phyloP scores from a whole-genome alignment of 2,797 vertebrate species.

The Spondyliosoma cantharus region DNA sequence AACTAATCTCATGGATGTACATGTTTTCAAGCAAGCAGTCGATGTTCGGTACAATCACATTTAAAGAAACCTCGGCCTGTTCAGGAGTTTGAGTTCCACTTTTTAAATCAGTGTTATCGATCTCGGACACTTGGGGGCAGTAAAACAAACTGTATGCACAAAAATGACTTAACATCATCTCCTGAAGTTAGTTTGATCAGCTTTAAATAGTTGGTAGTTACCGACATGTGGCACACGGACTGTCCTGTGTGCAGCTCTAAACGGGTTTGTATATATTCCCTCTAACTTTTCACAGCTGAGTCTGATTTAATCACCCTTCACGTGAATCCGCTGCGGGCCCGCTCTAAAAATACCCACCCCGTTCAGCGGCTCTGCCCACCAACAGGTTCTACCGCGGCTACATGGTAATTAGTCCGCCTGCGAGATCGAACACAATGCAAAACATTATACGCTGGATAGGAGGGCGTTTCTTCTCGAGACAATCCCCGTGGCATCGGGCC shows the following conservation, averaged over 20 bases:
- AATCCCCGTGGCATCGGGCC: constrained; percentile 42
- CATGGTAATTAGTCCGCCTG: constrained; percentile 56
- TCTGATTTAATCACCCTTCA: constrained; percentile 58
- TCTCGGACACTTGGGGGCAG: not conserved
- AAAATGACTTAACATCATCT: not conserved
- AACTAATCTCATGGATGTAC: not conserved
- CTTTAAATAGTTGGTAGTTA: not conserved
- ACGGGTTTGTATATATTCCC: not conserved
- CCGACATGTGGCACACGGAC: not conserved
- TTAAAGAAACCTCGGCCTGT: too few relatives aligned
- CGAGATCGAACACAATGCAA: constrained; percentile 18
- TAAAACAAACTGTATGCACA: not conserved
- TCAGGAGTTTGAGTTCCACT: not conserved
- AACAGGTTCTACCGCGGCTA: constrained; percentile 30
- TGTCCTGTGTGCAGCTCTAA: constrained; percentile 6
- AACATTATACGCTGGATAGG: constrained; percentile 24
- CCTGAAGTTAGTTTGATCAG: not conserved
- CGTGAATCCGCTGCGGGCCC: constrained; percentile 35
- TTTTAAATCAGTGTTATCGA: not conserved
- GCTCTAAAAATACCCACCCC: constrained; percentile 43
- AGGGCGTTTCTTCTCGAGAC: constrained; percentile 17
- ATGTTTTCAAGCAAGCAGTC: too few relatives aligned
- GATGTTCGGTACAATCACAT: not conserved
- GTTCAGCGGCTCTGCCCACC: constrained; percentile 34
- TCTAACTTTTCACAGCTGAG: constrained; percentile 35